Base-by-base conservation (phyloP, 53 echinoderm and acorn worm genomes). In the Antedon mediterranea region DNA sequence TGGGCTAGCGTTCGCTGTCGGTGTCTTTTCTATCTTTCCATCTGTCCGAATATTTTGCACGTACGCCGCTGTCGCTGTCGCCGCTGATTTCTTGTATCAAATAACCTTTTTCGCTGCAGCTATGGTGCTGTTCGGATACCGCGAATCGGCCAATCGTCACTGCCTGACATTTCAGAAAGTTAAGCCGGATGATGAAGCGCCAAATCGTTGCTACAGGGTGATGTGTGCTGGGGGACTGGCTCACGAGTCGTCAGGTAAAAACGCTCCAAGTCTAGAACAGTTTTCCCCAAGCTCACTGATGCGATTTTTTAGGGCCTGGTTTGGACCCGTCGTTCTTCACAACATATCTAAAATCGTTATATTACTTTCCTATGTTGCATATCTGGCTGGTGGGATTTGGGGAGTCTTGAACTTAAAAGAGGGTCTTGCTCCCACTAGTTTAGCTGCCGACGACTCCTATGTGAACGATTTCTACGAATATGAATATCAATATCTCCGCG, bases 191-290 rank as follows among this genome's bases (percentile, higher is more conserved):
- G 77, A 83, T 0, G 85, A 85, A 32, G 33, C 88, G 3, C 78
- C 85, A 23, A 83, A 85, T 31, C 82, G 76, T 30, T 6, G 79
- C 9, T 90, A 90, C 72, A 79, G 42, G 78, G 79, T 84, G 29
- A 85, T 87, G 75, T 90, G 90, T 73, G 87, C 90, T 3, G 90
- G 90, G 43, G 91, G 91, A n/a, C 75, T 81, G 32, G 75, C 89
- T 23, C 78, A 85, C 32, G 32, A 34, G 73, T 3, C 4, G n/a
- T n/a, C n/a, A n/a, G n/a, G n/a, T n/a, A n/a, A n/a, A n/a, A n/a
- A n/a, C n/a, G n/a, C n/a, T n/a, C n/a, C 57, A 27, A n/a, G n/a
- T n/a, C n/a, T n/a, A n/a, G n/a, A n/a, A n/a, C n/a, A n/a, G 71
- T 9, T 57, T 76, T 34, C 34, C 43, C 6, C 23, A 8, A 57